Evolutionary conservation across 2,797 vertebrate genomes (phyloP), one percentile per base, ranked within the genome.

Genomic region (Crenuchus spilurus): DNA sequence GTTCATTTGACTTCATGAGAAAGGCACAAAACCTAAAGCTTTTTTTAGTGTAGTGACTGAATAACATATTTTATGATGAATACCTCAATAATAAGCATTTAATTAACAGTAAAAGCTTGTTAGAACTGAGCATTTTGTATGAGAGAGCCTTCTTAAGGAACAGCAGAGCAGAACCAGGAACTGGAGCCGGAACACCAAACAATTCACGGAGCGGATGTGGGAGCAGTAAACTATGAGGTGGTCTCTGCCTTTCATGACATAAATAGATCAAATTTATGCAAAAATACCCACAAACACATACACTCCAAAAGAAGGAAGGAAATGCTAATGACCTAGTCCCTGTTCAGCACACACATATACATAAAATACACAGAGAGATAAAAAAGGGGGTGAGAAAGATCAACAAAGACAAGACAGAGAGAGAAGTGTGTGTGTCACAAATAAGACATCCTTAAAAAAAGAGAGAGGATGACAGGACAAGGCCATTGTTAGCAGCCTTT

Each of bases 191-290:
- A 80, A 57, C 16, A 11, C 64, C 22, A 44, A 73, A 76, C 70
- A 80, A 73, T 76, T 62, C 61, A 65, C 5, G 7, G 44, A 74
- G n/a, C 61, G 42, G 60, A 76, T 76, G 65, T 18, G 28, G 14
- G 3, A 24, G 62, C 64, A 46, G 67, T 49, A 54, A 61, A 70
- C 31, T n/a, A 78, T 18, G n/a, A 14, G 35, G 6, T 14, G 3
- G 51, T 26, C 49, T 28, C 24, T 52, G 51, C 24, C 52, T 55
- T 31, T 31, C 52, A 55, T 55, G 26, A 31, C 28, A 55, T 37
- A 39, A 37, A 58, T 11, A 67, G 16, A 51, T 6, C 52, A 42
- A 33, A 14, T 26, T 41, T 14, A 18, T 28, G 26, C 35, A 58
- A 18, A n/a, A 9, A 60, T 3, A 61, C 54, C 44, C 9, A 61